These are phyloP conservation scores for Acrocephalus arundinaceus DNA, from an alignment of 2,113 vertebrate species.

Conservation along the genomic window DNA sequence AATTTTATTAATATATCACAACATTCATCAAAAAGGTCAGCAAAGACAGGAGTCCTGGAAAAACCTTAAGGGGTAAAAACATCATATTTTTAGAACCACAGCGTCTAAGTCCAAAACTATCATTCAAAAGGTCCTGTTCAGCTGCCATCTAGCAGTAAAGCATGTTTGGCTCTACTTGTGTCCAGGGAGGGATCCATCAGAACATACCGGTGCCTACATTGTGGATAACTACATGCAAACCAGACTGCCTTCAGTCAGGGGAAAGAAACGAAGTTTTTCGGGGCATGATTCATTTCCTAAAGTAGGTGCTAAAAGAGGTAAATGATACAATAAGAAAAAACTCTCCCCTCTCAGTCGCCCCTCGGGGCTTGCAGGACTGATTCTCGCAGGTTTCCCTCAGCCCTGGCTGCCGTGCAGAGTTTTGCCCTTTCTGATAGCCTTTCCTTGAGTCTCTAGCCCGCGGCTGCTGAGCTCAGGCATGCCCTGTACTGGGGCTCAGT, in stretches of 20 bases:
- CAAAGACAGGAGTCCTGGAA: neutral
- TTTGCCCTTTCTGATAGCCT: neutral
- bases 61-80: neutral
- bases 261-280: neutral
- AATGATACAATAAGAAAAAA: neutral
- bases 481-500: too few relatives aligned
- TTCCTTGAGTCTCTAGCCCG: fast-evolving
- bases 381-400: neutral
- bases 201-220: neutral
- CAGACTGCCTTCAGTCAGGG: neutral
- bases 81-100: neutral
- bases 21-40: neutral
- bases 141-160: neutral
- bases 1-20: neutral
- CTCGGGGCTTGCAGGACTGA: fast-evolving
- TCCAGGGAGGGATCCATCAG: neutral
- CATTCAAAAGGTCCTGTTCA: neutral
- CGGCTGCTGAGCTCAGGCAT: fast-evolving
- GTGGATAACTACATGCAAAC: neutral
- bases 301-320: neutral
- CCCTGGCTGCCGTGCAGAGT: fast-evolving
- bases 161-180: neutral
- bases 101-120: neutral
- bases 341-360: neutral
- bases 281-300: neutral